Percentiles rank a stretch among this genome's conserved stretches.
phyloP scores from a whole-genome alignment of 2,113 vertebrate genomes.

The Anarhynchus alexandrinus region DNA sequence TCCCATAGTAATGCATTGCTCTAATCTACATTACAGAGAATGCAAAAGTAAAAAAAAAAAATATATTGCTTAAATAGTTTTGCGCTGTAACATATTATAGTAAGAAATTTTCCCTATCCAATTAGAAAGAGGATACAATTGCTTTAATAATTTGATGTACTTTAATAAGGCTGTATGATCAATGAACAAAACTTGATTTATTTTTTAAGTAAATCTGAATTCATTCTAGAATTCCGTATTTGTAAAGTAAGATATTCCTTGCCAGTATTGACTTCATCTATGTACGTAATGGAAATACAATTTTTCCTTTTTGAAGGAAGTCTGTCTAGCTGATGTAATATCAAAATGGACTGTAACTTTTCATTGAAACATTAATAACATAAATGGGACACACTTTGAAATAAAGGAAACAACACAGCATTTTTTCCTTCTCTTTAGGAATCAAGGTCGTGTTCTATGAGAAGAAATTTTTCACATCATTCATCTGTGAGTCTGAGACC shows the following conservation, averaged over 20 bases:
- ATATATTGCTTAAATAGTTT: background rate
- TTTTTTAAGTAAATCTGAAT: background rate
- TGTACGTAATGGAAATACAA: background rate
- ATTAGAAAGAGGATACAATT: background rate
- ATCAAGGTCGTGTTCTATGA: slow-evolving; percentile 58
- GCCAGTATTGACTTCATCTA: background rate
- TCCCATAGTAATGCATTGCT: background rate
- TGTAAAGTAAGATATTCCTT: background rate
- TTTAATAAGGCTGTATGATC: background rate
- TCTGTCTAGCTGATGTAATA: background rate
- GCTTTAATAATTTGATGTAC: background rate
- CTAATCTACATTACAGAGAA: background rate
- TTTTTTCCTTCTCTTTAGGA: slow-evolving; percentile 68
- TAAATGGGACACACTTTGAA: background rate
- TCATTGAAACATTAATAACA: background rate
- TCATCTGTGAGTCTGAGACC: slow-evolving; percentile 52
- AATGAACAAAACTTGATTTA: background rate
- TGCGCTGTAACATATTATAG: background rate
- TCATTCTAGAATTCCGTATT: background rate
- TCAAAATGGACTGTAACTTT: background rate
- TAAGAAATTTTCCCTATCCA: background rate
- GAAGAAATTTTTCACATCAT: slow-evolving; percentile 62
- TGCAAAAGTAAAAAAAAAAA: background rate
- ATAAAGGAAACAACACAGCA: background rate
- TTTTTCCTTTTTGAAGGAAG: background rate